These are phyloP conservation scores for Lepidotrigona ventralis DNA, from an alignment of 1,140 invertebrate genomes.

Conservation along the genomic window DNA sequence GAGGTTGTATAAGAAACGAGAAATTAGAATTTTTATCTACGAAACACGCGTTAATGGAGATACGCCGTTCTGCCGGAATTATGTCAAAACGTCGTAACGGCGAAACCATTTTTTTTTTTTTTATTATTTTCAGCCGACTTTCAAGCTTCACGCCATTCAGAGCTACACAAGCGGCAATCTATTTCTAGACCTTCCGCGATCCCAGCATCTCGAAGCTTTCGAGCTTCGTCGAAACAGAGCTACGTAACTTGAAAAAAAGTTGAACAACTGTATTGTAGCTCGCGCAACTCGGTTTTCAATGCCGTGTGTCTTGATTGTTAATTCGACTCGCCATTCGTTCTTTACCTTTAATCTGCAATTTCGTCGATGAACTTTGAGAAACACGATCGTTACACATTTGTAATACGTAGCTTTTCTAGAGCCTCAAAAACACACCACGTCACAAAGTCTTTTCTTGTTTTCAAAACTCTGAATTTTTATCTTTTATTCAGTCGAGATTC, in stretches of 20 bases:
- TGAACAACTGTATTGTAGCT: background rate
- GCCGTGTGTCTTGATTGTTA: background rate
- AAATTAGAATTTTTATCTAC: background rate
- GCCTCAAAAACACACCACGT: too few relatives aligned
- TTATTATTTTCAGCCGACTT: background rate
- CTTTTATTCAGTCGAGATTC: too few relatives aligned
- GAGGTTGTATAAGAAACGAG: background rate
- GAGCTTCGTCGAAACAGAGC: background rate
- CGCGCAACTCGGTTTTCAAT: background rate
- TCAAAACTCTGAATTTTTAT: too few relatives aligned
- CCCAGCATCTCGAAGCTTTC: constrained; percentile 9
- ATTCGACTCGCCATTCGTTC: background rate
- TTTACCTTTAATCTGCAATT: background rate
- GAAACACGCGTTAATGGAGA: background rate
- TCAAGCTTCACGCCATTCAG: background rate
- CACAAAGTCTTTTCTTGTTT: too few relatives aligned
- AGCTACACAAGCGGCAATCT: constrained; percentile 16
- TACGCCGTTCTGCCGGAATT: background rate
- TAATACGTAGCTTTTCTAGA: too few relatives aligned
- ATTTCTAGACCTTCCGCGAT: constrained; percentile 15
- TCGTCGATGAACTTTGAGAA: too few relatives aligned
- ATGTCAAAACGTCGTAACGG: background rate
- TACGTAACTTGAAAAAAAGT: background rate
- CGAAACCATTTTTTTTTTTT: background rate
- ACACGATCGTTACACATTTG: too few relatives aligned